Base-by-base conservation (phyloP, 2,113 vertebrate genomes). In the Phocoena sinus region DNA sequence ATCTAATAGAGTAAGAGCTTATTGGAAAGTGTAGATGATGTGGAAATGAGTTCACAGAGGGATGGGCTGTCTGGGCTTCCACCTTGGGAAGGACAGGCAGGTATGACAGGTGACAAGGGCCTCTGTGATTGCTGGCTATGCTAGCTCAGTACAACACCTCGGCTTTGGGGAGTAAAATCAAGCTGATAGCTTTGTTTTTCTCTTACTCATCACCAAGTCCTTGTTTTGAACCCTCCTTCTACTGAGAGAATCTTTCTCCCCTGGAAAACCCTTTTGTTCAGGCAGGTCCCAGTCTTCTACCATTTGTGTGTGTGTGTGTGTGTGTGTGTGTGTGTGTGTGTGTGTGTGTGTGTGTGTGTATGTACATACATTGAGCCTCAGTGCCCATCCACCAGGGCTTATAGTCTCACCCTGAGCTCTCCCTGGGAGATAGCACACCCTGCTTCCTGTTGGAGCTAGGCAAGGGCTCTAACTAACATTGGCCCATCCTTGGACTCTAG, bases 1-100 rank as follows among this genome's bases (percentile, higher is more conserved):
- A 97, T 97, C 94, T 97, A 96, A 97, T 83, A 95, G 86, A 90
- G 74, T 53, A 83, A 89, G 67, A 89, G 95, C 62, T 97, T 97
- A 97, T 97, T 97, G 97, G 90, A 97, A 96, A 97, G 95, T 81
- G 74, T 94, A 41, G 90, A 84, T 86, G 89, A 93, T 96, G 77
- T 38, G 88, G 56, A 96, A 91, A 96, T 96, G 79, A 96, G 92
- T 33, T 83, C 80, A 14, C 44, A 15, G 58, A 65, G 44, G 83
- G 86, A 68, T 8, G 18, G 73, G 94, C 41, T 70, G 10, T 28
- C 67, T 47, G 8, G 44, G 71, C 28, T 70, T 25, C 0, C 20
- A 89, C 82, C 62, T 58, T 9, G 50, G 47, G 90, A 44, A 89
- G 50, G 86, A 71, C 36, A 58, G 58, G 60, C 28, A 3, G 77